Base-by-base conservation (phyloP, 2,888 invertebrate genomes). In the Platycheirus rosarum region DNA sequence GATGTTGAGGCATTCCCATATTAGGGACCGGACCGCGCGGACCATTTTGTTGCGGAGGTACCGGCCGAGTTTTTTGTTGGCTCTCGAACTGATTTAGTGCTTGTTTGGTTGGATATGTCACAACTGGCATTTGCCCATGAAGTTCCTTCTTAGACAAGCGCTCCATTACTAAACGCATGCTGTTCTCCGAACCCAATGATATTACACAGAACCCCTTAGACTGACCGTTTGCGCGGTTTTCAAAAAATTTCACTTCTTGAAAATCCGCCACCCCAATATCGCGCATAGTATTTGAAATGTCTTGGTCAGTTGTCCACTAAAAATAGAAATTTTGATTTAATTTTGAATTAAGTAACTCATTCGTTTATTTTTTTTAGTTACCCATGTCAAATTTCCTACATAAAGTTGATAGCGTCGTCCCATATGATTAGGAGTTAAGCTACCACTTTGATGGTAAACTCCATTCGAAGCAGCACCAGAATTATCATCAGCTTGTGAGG, bases 301-400 rank as follows among this genome's bases (percentile, higher is more conserved):
- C 98, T 91, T 97, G 97, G 92, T 98, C 98, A 84, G 98, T 98
- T 66, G 98, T 98, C 98, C 98, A 99, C 98, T 97, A 91, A 84
- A 94, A 92, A 84, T 13, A 84, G 42, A 73, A 68, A n/a, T n/a
- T n/a, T n/a, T 14, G 51, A 32, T 51, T 53, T 18, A 6, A 2
- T 35, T 18, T 16, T 37, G 2, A 20, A 23, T 23, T 23, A 23
- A 4, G 2, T 23, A 23, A 4, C 6, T 23, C 6, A 2, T 23
- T 23, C 23, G 23, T 53, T 32, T 20, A 9, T 5, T n/a, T 32
- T 6, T 57, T 91, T 11, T 91, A 91, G 93, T 92, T 93, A 97
- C 97, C 98, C 99, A 99, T 87, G 98, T 98, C 86, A 99, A 93
- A 92, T 99, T 99, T 88, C 99, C 99, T 88, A 99, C 95, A 92